A percentile compares a stretch with the other conserved stretches of the same genome.
Conservation (phyloP, 2,113 vertebrate genomes). For the Arenaria interpres region DNA sequence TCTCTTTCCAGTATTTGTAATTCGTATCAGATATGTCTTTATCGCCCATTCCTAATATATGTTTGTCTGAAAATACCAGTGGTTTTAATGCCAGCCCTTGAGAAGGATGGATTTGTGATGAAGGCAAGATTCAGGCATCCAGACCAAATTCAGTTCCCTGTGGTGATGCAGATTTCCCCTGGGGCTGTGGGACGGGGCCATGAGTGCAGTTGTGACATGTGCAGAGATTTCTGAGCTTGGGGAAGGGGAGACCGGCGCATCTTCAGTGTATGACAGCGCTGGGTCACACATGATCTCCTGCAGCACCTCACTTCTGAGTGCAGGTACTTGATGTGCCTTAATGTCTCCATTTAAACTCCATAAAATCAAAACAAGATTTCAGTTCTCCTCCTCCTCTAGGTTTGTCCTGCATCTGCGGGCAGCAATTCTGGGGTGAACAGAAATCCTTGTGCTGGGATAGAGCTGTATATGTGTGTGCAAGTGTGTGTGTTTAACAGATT, state of each 20-base stretch:
- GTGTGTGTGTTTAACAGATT: slow-evolving; percentile 67
- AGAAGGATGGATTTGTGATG: neutral
- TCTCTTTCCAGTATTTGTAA: neutral
- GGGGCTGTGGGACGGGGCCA: neutral
- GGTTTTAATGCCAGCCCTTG: neutral
- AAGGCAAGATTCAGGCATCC: neutral
- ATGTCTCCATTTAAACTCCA: neutral
- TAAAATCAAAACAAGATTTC: neutral
- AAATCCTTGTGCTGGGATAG: fast-evolving
- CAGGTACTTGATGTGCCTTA: neutral
- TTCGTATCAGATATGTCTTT: neutral
- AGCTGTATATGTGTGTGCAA: neutral
- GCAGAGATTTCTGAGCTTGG: neutral
- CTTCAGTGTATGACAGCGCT: neutral
- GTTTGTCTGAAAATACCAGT: neutral
- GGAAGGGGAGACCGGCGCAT: neutral
- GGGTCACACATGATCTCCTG: neutral
- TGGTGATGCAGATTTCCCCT: neutral
- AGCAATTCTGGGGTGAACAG: neutral
- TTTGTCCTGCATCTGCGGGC: neutral
- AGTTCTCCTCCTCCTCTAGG: neutral
- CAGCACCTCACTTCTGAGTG: neutral
- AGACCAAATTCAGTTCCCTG: fast-evolving
- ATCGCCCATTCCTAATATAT: neutral
- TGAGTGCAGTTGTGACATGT: fast-evolving